Percentiles rank a stretch among this genome's conserved stretches.
Evolutionary conservation across 2,797 vertebrate genomes (phyloP).

Genomic region (Pangasius krempfi): DNA sequence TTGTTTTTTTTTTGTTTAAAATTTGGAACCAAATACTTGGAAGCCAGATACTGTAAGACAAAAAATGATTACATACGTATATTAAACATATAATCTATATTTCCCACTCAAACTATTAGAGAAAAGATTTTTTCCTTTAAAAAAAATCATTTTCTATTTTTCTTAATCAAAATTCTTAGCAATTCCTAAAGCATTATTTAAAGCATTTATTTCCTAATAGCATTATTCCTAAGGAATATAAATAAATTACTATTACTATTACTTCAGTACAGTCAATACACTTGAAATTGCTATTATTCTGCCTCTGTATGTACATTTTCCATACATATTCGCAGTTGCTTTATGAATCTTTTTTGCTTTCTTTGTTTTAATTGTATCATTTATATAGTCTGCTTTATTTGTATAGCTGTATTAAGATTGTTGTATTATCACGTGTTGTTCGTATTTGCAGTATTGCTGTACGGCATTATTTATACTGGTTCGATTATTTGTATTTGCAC

Average conservation of each 20-base stretch:
- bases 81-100: background rate
- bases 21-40: too few species aligned
- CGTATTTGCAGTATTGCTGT: background rate
- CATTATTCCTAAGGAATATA: background rate
- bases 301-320: background rate
- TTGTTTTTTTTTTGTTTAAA: too few species aligned
- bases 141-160: background rate
- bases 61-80: background rate
- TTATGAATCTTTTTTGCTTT: background rate
- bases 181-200: background rate
- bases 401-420: background rate
- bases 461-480: background rate
- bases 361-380: background rate
- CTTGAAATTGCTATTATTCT: background rate
- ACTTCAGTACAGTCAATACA: background rate
- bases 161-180: background rate
- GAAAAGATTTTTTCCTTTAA: background rate
- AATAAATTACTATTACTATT: background rate
- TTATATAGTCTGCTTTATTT: background rate
- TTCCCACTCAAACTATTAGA: background rate
- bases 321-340: background rate
- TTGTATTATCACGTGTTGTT: background rate
- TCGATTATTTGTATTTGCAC: background rate
- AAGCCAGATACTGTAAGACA: background rate
- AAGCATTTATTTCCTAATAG: background rate